Evolutionary conservation across 2,113 vertebrate species (phyloP).

Genomic region (Pimephales promelas): DNA sequence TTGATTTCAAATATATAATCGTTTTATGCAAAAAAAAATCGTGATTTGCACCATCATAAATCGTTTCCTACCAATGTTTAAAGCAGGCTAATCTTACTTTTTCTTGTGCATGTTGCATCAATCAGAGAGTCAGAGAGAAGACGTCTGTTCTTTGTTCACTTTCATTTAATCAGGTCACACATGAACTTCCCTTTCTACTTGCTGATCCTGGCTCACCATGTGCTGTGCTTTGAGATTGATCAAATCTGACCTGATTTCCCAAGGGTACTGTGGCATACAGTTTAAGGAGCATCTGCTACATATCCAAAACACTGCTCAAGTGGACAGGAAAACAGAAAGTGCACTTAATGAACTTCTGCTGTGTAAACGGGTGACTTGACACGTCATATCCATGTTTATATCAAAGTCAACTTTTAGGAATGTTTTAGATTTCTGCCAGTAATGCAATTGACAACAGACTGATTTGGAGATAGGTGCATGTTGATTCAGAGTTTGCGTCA

Average conservation of each 20-base stretch:
- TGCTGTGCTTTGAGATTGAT: slow-evolving; percentile 38
- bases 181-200: slow-evolving; percentile 13
- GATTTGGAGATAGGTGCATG: not conserved
- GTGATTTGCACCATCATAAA: not conserved
- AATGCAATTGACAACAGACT: not conserved
- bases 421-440: not conserved
- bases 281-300: slow-evolving; percentile 37
- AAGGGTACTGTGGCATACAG: slow-evolving; percentile 20
- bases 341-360: slow-evolving; percentile 39
- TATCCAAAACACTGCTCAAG: slow-evolving; percentile 42
- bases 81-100: not conserved
- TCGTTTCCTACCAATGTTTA: not conserved
- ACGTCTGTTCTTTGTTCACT: slow-evolving; percentile 27
- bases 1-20: not conserved
- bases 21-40: not conserved
- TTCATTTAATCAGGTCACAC: slow-evolving; percentile 38
- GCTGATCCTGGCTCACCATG: slow-evolving; percentile 16
- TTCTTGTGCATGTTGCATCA: not conserved
- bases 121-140: not conserved
- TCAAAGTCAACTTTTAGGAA: slow-evolving; percentile 28
- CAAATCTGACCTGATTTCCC: slow-evolving; percentile 40
- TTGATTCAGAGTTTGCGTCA: too few species aligned
- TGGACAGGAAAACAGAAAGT: slow-evolving; percentile 30
- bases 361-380: slow-evolving; percentile 35
- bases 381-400: slow-evolving; percentile 28